Percentiles rank a stretch among this genome's conserved stretches.
Evolutionary conservation across 2,888 invertebrate genomes (phyloP).

Genomic region (Platerodrilus igneus): DNA sequence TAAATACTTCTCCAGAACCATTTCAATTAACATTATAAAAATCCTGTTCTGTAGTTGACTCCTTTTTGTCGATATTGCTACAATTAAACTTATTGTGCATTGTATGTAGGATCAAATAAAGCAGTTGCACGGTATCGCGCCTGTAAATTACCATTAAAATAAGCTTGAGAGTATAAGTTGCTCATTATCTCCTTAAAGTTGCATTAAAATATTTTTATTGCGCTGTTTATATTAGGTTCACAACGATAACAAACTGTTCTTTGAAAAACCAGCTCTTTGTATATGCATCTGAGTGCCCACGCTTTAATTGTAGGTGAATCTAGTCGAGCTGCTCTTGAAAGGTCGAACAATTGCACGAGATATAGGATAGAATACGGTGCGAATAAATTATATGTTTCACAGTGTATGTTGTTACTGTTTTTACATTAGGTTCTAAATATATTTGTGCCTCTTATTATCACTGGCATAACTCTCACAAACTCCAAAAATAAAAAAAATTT

Average conservation of each 20-base stretch:
- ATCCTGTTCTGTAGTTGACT: background rate
- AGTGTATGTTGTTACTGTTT: too few relatives aligned
- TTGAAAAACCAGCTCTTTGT: constrained; percentile 6
- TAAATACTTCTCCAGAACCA: too few relatives aligned
- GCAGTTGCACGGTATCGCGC: constrained; percentile 6
- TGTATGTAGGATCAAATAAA: constrained; percentile 7
- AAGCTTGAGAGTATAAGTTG: constrained; percentile 8
- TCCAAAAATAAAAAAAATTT: too few relatives aligned
- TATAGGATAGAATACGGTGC: too few relatives aligned
- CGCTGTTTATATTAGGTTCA: constrained; percentile 11
- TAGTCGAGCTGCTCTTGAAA: too few relatives aligned
- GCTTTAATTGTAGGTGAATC: too few relatives aligned
- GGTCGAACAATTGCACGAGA: too few relatives aligned
- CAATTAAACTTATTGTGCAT: constrained; percentile 10
- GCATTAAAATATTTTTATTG: constrained; percentile 11
- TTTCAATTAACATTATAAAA: constrained; percentile 10
- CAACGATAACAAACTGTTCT: constrained; percentile 9
- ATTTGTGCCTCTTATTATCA: too few relatives aligned
- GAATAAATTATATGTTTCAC: too few relatives aligned
- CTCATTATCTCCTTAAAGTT: constrained; percentile 14
- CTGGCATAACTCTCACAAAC: too few relatives aligned
- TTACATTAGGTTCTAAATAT: too few relatives aligned
- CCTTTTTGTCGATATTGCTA: constrained; percentile 2
- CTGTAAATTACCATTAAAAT: constrained; percentile 12
- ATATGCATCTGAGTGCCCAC: constrained; percentile 8